Evolutionary conservation across 37 sponge, comb jelly and placozoan species (phyloP).

Genomic region (Beroe ovata): DNA sequence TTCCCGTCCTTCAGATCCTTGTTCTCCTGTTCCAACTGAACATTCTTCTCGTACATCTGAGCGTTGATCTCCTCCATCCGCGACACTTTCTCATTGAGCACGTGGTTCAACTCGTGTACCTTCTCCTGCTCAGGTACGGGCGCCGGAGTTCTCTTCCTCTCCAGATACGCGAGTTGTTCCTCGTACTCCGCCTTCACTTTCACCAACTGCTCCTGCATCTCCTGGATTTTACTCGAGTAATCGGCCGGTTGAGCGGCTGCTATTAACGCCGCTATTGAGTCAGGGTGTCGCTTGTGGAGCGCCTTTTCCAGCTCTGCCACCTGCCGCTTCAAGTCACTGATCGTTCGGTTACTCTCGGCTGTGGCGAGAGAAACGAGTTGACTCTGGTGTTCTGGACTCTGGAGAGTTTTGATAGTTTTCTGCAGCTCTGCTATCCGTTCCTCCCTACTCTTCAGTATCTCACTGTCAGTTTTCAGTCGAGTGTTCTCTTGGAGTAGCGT

Average conservation of each 20-base stretch:
- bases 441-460: background rate
- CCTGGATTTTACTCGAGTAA: conserved; percentile 4
- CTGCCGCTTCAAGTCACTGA: conserved; percentile 59
- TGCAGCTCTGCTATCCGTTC: conserved; percentile 45
- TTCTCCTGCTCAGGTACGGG: background rate
- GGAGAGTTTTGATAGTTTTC: background rate
- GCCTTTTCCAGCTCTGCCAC: conserved; percentile 26
- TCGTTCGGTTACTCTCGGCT: background rate
- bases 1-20: conserved; percentile 4
- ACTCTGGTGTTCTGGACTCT: conserved; percentile 13
- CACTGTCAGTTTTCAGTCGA: background rate
- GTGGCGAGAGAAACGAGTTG: background rate
- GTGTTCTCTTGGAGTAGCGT: conserved; percentile 25
- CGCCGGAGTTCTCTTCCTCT: background rate
- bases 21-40: background rate
- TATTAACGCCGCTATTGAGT: conserved; percentile 43
- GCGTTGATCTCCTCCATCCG: conserved; percentile 11
- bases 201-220: conserved; percentile 39
- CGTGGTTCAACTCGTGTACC: background rate
- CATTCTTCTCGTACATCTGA: background rate
- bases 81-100: conserved; percentile 18
- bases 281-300: conserved; percentile 40
- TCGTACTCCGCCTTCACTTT: background rate
- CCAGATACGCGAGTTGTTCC: background rate
- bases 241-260: conserved; percentile 20